Evolutionary conservation across 2,888 invertebrate species (phyloP).

Genomic region (Parascotia fuliginaria): DNA sequence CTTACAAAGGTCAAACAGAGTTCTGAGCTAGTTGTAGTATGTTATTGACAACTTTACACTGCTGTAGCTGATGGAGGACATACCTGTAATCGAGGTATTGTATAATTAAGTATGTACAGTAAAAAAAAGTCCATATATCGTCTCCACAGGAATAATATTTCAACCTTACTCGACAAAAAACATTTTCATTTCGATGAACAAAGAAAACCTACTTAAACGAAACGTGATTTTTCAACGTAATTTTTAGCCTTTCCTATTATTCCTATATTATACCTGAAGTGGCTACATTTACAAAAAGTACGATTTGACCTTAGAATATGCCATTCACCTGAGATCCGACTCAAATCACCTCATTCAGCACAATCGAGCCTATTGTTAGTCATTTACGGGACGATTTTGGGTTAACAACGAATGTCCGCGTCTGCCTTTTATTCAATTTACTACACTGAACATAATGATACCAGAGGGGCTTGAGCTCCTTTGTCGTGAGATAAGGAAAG

Average conservation of each 20-base stretch:
- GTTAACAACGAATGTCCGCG: constrained; percentile 60
- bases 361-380: constrained; percentile 65
- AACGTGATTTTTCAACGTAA: not conserved
- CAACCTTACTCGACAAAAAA: not conserved
- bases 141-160: not conserved
- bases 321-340: constrained; percentile 44
- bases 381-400: constrained; percentile 56
- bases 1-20: too few relatives aligned
- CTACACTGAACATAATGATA: constrained; percentile 39
- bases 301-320: constrained; percentile 35
- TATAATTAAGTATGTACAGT: too few relatives aligned
- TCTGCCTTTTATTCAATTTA: constrained; percentile 49
- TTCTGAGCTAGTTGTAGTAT: too few relatives aligned
- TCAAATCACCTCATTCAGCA: constrained; percentile 54
- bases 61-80: too few relatives aligned
- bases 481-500: constrained; percentile 31
- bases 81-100: too few relatives aligned
- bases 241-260: constrained; percentile 12
- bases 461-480: constrained; percentile 28
- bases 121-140: not conserved
- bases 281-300: constrained; percentile 27
- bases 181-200: not conserved
- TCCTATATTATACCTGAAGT: constrained; percentile 23
- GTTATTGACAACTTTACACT: too few relatives aligned
- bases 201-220: constrained; percentile 1